A percentile compares a stretch with the other conserved stretches of the same genome.
phyloP scores from a whole-genome alignment of 2,113 vertebrate species.

The Copsychus sechellarum region DNA sequence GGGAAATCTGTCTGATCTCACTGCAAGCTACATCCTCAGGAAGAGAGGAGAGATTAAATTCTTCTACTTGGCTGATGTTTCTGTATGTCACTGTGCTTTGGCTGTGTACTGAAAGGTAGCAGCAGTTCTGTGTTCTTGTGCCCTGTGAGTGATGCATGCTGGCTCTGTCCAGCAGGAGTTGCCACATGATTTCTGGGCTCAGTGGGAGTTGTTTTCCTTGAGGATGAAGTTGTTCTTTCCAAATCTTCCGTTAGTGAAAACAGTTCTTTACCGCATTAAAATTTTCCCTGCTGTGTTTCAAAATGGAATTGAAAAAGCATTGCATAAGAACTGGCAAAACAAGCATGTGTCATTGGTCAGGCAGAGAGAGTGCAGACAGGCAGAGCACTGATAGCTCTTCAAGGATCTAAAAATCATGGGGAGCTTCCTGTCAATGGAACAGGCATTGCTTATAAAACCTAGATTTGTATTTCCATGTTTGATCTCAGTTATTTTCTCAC shows the following conservation, averaged over 20 bases:
- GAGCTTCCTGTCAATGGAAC: neutral
- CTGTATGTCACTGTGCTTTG: neutral
- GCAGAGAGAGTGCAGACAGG: neutral
- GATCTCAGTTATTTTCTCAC: neutral
- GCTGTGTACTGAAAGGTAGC: neutral
- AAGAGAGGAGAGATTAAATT: neutral
- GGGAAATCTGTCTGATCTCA: neutral
- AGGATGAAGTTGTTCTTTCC: conserved; percentile 25
- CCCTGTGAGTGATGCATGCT: fast-evolving
- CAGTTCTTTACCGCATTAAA: neutral
- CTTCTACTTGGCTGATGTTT: neutral
- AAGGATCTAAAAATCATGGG: neutral
- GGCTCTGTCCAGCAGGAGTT: neutral
- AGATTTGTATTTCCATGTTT: neutral
- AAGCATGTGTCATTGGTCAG: neutral
- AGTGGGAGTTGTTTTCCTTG: neutral
- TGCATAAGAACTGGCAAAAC: neutral
- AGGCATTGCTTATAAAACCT: neutral
- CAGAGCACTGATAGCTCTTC: neutral
- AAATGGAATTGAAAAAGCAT: neutral
- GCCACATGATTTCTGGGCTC: neutral
- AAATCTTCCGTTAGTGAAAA: neutral
- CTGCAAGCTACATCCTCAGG: neutral
- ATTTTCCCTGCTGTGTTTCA: neutral
- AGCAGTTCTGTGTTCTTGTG: neutral